Base-by-base conservation (phyloP, 1,140 invertebrate species). In the Pseudomyrmex cubaensis region DNA sequence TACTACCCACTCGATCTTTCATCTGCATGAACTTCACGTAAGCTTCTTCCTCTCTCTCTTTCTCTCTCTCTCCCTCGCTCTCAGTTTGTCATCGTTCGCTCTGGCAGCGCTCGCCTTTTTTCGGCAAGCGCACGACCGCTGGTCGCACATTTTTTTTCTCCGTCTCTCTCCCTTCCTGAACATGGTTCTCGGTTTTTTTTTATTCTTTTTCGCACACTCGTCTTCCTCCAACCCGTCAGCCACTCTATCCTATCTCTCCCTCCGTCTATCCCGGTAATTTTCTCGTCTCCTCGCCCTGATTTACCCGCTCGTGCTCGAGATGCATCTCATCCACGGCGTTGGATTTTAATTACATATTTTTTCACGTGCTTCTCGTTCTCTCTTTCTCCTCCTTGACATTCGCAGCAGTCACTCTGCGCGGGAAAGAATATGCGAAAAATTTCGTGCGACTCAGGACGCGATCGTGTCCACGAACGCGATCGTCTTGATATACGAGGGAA, bases 51-150 rank as follows among this genome's bases (percentile, higher is more conserved):
- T 86, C 35, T 35, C 25, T 35, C 25, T 35, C 25, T 20, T 0
- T 25, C 25, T 35, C 35, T 35, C 35, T 35, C 35, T 35, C 35
- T 35, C 5, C 5, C 5, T 46, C 2, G 59, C 67, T 64, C 78
- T 82, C 73, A 82, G 63, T 54, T 62, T 59, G 17, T 86, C 75
- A 57, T 84, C 74, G 35, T 66, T 22, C 0, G 17, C 35, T 72
- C 54, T 74, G n/a, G 9, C 69, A 9, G 0, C 64, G 25, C 8
- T 54, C 67, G 50, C 46, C n/a, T 75, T 90, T 62, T 89, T 89
- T 59, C 77, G 76, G 20, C 91, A 93, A n/a, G 64, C 64, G 62
- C 91, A 92, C 62, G 90, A 63, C 22, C 88, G 87, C 63, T 92
- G 92, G 83, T 93, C 92, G 66, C 91, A 93, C 20, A 15, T 5